Evolutionary conservation across 2,888 invertebrate genomes (phyloP).

Genomic region (Deilephila elpenor): DNA sequence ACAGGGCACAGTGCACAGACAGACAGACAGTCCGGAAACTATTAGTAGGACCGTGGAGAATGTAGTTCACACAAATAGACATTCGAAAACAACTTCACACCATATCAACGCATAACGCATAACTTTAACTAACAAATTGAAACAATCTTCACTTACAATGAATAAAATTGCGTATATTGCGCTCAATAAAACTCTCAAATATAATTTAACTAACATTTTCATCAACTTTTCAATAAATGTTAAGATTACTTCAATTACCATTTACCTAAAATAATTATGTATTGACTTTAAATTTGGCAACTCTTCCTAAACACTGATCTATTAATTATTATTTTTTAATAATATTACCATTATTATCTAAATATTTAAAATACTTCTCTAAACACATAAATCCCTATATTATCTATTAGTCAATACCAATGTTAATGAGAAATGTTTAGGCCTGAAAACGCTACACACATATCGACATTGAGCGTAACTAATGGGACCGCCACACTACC

Average conservation of each 20-base stretch:
- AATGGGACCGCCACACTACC: conserved; percentile 39
- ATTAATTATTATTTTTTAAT: conserved; percentile 71
- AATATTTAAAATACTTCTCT: conserved; percentile 85
- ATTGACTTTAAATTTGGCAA: conserved; percentile 89
- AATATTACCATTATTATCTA: conserved; percentile 80
- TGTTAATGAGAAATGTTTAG: conserved; percentile 79
- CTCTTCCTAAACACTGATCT: conserved; percentile 84
- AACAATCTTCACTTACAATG: conserved; percentile 83
- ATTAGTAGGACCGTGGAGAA: conserved; percentile 40
- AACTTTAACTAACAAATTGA: conserved; percentile 84
- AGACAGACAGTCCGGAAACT: conserved; percentile 34
- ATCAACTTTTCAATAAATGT: conserved; percentile 83
- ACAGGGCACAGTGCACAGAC: conserved; percentile 28
- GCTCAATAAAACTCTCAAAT: conserved; percentile 85
- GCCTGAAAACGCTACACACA: conserved; percentile 81
- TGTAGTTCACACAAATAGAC: conserved; percentile 43
- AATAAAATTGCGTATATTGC: conserved; percentile 83
- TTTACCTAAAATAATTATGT: conserved; percentile 87
- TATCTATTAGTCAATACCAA: conserved; percentile 82
- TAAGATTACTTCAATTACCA: conserved; percentile 82
- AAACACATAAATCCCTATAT: conserved; percentile 84
- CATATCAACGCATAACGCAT: conserved; percentile 71
- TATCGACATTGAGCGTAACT: conserved; percentile 64
- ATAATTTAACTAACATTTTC: conserved; percentile 84
- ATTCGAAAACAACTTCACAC: conserved; percentile 72